Conservation (phyloP, 2,888 invertebrate genomes). For the Stenotaenia linearis region DNA sequence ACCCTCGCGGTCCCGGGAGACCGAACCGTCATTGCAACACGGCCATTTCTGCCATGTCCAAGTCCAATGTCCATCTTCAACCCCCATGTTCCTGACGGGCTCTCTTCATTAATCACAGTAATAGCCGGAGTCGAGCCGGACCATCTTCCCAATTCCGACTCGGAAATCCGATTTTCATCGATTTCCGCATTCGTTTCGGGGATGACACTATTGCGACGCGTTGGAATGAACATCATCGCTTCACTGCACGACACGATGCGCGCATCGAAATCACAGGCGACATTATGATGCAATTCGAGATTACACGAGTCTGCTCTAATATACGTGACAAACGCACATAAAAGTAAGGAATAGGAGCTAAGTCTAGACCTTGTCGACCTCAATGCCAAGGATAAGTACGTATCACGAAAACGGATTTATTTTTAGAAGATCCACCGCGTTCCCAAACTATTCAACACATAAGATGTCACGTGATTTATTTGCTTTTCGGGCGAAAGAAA, state of each 20-base stretch:
- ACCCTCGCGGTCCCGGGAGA: background rate
- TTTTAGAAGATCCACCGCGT: background rate
- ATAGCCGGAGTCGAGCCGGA: background rate
- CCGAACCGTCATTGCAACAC: background rate
- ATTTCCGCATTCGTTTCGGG: background rate
- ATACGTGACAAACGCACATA: background rate
- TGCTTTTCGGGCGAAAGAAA: too few relatives aligned
- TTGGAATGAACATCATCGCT: background rate
- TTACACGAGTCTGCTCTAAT: background rate
- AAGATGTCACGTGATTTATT: background rate
- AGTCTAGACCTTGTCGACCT: background rate
- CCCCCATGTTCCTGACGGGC: background rate
- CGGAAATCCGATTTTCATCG: background rate
- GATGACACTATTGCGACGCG: constrained; percentile 2
- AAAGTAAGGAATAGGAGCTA: background rate
- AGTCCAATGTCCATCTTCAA: background rate
- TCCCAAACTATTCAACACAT: background rate
- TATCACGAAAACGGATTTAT: background rate
- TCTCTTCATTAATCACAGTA: background rate
- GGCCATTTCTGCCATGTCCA: background rate
- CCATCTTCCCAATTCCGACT: background rate
- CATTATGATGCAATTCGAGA: background rate
- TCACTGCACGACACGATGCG: background rate
- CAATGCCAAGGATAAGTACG: constrained; percentile 7
- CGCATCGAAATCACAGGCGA: background rate